Evolutionary conservation across 2,888 invertebrate genomes (phyloP).

Genomic region (Drosophila imparisetae): DNA sequence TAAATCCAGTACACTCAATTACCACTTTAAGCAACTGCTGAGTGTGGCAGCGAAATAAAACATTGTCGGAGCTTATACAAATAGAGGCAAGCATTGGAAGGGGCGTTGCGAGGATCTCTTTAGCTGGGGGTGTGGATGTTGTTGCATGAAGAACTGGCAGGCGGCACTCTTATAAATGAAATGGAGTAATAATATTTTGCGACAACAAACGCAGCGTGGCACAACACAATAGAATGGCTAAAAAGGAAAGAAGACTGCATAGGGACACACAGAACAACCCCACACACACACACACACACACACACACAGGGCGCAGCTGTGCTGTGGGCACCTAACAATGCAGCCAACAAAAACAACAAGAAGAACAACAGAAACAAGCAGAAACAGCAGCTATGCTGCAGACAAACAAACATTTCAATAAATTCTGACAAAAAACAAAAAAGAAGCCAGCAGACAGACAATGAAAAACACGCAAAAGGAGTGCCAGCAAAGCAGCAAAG

Average conservation of each 20-base stretch:
- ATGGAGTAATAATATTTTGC: conserved; percentile 82
- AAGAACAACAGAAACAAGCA: conserved; percentile 40
- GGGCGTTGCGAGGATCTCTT: conserved; percentile 9
- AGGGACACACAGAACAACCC: conserved; percentile 21
- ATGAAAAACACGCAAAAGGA: conserved; percentile 78
- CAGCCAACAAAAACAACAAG: conserved; percentile 32
- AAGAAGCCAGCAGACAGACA: conserved; percentile 64
- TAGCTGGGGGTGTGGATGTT: neutral
- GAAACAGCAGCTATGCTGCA: conserved; percentile 45
- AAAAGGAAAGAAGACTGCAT: conserved; percentile 45
- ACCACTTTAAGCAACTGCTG: conserved; percentile 1
- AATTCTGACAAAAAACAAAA: conserved; percentile 54
- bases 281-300: neutral
- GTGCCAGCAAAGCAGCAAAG: conserved; percentile 55
- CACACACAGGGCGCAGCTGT: conserved; percentile 48
- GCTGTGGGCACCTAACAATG: conserved; percentile 54
- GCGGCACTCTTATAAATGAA: conserved; percentile 80
- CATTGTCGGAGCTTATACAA: conserved; percentile 49
- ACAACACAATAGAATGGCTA: conserved; percentile 41
- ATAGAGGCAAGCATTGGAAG: conserved; percentile 18
- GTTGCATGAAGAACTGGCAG: conserved; percentile 18
- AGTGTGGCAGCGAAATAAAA: conserved; percentile 37
- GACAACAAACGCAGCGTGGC: conserved; percentile 65
- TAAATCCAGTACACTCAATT: conserved; percentile 4
- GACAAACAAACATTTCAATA: conserved; percentile 81